phyloP scores from a whole-genome alignment of 1,140 invertebrate genomes.

The Musca domestica region DNA sequence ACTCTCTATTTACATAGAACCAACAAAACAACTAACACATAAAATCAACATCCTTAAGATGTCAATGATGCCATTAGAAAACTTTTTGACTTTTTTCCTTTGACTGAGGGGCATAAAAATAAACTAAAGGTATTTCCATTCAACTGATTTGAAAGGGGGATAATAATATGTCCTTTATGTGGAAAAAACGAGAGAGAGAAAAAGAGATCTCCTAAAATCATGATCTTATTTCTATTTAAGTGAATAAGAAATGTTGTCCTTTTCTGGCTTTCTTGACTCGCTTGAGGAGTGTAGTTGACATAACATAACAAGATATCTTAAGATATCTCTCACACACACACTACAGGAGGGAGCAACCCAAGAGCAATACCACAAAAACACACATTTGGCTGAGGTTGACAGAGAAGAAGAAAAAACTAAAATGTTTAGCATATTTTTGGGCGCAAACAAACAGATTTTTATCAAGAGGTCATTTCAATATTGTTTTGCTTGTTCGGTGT shows the following conservation, averaged over 20 bases:
- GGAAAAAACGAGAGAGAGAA: not conserved
- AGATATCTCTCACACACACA: too few species aligned
- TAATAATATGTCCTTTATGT: not conserved
- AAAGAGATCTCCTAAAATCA: not conserved
- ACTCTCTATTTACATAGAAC: too few species aligned
- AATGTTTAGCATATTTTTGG: constrained; percentile 18
- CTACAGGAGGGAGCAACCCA: not conserved
- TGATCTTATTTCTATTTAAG: constrained; percentile 13
- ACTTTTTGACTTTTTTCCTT: too few species aligned
- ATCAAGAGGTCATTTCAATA: too few species aligned
- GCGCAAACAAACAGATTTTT: constrained; percentile 5
- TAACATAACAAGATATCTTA: not conserved
- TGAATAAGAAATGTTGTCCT: not conserved
- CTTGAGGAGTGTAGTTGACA: constrained; percentile 15
- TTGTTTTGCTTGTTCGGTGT: too few species aligned
- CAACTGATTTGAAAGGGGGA: too few species aligned
- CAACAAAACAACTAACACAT: too few species aligned
- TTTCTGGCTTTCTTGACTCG: not conserved
- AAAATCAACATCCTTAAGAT: too few species aligned
- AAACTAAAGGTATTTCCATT: too few species aligned
- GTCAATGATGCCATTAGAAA: too few species aligned
- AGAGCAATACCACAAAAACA: not conserved
- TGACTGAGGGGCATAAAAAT: too few species aligned
- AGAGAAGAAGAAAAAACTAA: constrained; percentile 7
- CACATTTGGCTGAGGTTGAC: too few species aligned